Evolutionary conservation across 2,797 vertebrate genomes (phyloP), one percentile per base, ranked within the genome.

Genomic region (Apodemus agrarius): DNA sequence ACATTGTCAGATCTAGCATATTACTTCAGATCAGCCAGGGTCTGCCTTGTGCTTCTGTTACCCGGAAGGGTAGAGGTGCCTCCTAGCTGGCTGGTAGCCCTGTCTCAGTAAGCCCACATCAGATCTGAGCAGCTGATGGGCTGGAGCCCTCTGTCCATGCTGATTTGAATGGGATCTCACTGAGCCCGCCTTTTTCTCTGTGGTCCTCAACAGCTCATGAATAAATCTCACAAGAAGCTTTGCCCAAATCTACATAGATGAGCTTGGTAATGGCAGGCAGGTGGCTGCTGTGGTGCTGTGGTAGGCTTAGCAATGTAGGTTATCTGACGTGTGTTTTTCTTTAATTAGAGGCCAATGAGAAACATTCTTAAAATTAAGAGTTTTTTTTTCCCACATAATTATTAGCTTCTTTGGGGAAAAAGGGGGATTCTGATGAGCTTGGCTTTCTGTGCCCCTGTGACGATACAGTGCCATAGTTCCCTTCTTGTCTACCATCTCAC

Each of bases 21-120:
- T 6, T 24, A 31, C 37, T 40, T 69, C 46, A 21, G 63, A 8
- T 13, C 6, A 0, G 0, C 0, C 0, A 40, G 63, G 43, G 14
- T 46, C 52, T 13, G 80, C 63, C 52, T 85, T 6, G 0, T n/a
- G 17, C 24, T 21, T 90, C 17, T 12, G n/a, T 69, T 29, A 17
- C 75, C 74, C 34, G 40, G 65, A 31, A 1, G 21, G 24, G n/a
- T 1, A 21, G 81, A 67, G 78, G 63, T 37, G 67, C 43, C 37
- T 21, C 43, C 72, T 37, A 37, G 29, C 40, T 40, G 17, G 49
- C 61, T n/a, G 82, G 37, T 1, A 59, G 26, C 59, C 65, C 21
- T 22, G 26, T n/a, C 0, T 8, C 6, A 46, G 63, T 24, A 34
- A 82, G 22, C 5, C 49, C 24, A 2, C 21, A 29, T 11, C 75